Evolutionary conservation across 1,140 invertebrate species (phyloP), one percentile per base, ranked within the genome.

Genomic region (Trichonephila clavipes): DNA sequence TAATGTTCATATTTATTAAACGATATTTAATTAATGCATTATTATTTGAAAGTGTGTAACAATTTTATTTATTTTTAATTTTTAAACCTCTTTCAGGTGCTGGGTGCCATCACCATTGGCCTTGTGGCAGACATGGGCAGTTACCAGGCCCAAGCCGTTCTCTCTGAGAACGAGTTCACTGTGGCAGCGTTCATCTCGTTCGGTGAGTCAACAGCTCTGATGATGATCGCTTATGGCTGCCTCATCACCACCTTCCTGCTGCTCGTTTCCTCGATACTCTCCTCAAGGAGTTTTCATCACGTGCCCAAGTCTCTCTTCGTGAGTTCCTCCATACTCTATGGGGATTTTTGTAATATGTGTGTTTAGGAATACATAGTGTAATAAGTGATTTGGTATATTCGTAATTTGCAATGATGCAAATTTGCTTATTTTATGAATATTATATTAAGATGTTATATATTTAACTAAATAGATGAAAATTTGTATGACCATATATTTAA

Each of bases 221-320:
- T 94, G 93, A 94, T 94, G 93, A 86, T 94, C 12, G 93, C 87
- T 7, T 94, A 94, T 16, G 93, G 93, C 3, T 94, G 93, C 64
- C 81, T 94, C 61, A 89, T 94, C 86, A 94, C 93, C n/a, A 94
- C 93, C 19, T 89, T 94, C 28, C 59, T 94, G 1, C 59, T 94
- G 10, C 81, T 94, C 2, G n/a, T 94, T 7, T 89, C 93, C n/a
- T 94, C 93, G 19, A 51, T 94, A 3, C 40, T 94, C 12, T 62
- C 93, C 4, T 51, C 93, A 19, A 90, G 93, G 34, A 94, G 44
- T 16, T 94, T 94, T 34, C 40, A 89, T 28, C 77, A 94, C 18
- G 93, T 94, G 18, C 93, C 93, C 19, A 94, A 94, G 61, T 94
- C 93, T 19, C 81, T 94, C 1, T 94, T 94, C 34, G 93, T 94